Conservation (phyloP, 2,888 invertebrate species). For the Lottia scabra region DNA sequence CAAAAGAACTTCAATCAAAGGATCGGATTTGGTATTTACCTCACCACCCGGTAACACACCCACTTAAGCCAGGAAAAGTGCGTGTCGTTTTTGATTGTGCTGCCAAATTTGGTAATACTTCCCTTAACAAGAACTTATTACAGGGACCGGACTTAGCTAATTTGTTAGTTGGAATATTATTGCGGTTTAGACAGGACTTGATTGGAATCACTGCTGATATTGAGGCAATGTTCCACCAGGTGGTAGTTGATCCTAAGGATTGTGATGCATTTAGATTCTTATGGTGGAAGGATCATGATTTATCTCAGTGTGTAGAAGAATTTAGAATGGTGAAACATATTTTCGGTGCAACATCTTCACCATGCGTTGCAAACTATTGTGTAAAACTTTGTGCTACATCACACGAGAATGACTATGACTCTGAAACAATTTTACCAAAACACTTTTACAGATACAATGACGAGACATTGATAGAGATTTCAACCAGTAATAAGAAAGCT, state of each 20-base stretch:
- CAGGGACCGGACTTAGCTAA: constrained; percentile 38
- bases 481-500: too few species aligned
- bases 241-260: constrained; percentile 19
- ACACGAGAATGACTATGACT: neutral
- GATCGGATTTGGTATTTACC: neutral
- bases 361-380: constrained; percentile 19
- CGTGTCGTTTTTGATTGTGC: constrained; percentile 16
- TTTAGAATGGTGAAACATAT: constrained; percentile 23
- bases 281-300: constrained; percentile 14
- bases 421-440: neutral
- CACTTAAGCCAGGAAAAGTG: constrained; percentile 16
- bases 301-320: neutral
- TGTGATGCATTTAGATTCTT: constrained; percentile 22
- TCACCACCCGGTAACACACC: constrained; percentile 19
- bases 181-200: constrained; percentile 31
- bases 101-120: constrained; percentile 13
- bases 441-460: neutral
- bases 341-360: constrained; percentile 36
- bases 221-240: constrained; percentile 34
- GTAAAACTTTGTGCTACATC: constrained; percentile 4
- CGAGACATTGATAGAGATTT: constrained; percentile 2
- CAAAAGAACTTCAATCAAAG: neutral
- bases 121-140: constrained; percentile 27
- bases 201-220: constrained; percentile 33
- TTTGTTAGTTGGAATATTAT: constrained; percentile 31